phyloP scores from a whole-genome alignment of 2,888 invertebrate genomes.

The Neuroscelio doddi region DNA sequence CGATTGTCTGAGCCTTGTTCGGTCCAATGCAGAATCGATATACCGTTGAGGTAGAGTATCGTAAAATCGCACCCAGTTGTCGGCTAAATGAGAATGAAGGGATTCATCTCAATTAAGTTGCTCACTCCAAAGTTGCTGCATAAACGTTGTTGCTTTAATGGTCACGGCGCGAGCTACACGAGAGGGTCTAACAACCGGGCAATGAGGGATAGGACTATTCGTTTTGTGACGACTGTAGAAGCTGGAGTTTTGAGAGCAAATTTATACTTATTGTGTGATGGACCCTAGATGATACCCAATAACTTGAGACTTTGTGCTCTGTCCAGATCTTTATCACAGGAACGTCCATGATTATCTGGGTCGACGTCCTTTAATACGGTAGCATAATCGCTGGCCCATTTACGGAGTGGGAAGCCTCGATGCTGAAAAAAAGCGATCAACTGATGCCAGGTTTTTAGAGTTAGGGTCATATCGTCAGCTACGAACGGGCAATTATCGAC shows the following conservation, averaged over 20 bases:
- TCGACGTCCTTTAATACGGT: constrained; percentile 6
- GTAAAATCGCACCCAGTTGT: constrained; percentile 7
- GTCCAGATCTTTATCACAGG: not conserved
- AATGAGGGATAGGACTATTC: not conserved
- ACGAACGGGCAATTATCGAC: constrained; percentile 30
- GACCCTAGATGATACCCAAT: constrained; percentile 12
- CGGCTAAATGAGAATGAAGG: constrained; percentile 4
- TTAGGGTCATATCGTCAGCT: constrained; percentile 3
- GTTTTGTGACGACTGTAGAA: not conserved
- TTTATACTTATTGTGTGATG: not conserved
- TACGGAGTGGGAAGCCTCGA: constrained; percentile 21
- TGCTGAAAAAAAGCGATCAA: not conserved
- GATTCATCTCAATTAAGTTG: constrained; percentile 22
- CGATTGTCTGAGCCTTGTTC: not conserved
- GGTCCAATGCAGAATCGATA: constrained; percentile 23
- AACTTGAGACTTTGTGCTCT: not conserved
- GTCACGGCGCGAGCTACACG: constrained; percentile 6
- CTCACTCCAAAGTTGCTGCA: constrained; percentile 26
- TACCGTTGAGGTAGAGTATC: constrained; percentile 2
- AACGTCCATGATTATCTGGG: constrained; percentile 17
- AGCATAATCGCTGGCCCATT: constrained; percentile 33
- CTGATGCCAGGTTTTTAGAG: not conserved
- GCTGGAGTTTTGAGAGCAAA: not conserved
- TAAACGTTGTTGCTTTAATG: constrained; percentile 8
- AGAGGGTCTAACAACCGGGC: constrained; percentile 8